phyloP scores from a whole-genome alignment of 2,888 invertebrate species.

The Parascotia fuliginaria region DNA sequence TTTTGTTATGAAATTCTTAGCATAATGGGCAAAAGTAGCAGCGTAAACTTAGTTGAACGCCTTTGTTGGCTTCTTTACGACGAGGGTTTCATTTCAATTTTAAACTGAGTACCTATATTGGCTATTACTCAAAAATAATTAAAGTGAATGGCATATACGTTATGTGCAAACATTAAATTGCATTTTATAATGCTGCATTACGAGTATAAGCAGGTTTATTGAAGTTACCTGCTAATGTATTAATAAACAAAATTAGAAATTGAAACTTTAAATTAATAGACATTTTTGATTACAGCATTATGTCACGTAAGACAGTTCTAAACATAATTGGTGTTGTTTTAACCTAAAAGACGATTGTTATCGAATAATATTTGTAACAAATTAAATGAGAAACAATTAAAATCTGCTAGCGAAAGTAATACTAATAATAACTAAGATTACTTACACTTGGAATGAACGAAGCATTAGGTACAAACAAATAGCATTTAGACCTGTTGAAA shows the following conservation, averaged over 20 bases:
- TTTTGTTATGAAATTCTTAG: conserved; percentile 9
- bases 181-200: conserved; percentile 1
- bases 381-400: too few species aligned
- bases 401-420: too few species aligned
- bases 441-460: too few species aligned
- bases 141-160: conserved; percentile 2
- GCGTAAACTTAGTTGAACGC: conserved; percentile 5
- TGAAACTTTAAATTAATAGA: not conserved
- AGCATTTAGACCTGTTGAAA: too few species aligned
- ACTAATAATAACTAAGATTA: too few species aligned
- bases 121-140: conserved; percentile 8
- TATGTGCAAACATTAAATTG: conserved; percentile 1
- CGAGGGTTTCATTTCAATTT: conserved; percentile 6
- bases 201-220: conserved; percentile 1
- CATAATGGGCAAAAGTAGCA: not conserved
- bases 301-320: too few species aligned
- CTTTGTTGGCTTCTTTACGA: conserved; percentile 11
- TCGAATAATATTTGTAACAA: too few species aligned
- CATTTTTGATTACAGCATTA: too few species aligned
- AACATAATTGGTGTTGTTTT: too few species aligned
- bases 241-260: not conserved
- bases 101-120: not conserved
- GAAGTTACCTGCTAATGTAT: not conserved
- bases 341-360: too few species aligned
- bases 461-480: too few species aligned